Evolutionary conservation across 2,888 invertebrate genomes (phyloP).

Genomic region (Margaritifera margaritifera): DNA sequence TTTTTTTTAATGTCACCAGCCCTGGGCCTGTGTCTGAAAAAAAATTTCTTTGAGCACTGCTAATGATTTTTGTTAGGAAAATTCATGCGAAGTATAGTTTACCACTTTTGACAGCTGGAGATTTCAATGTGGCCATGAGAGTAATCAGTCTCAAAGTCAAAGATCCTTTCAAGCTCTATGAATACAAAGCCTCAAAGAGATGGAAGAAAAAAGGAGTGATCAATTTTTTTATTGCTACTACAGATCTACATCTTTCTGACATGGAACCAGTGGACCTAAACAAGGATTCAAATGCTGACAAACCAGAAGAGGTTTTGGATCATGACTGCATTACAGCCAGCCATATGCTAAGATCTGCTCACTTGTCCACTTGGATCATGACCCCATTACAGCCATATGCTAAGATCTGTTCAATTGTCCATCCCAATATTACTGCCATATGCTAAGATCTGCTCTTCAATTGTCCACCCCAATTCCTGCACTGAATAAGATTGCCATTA

Average conservation of each 20-base stretch:
- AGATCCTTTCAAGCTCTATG: constrained; percentile 27
- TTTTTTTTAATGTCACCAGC: too few relatives aligned
- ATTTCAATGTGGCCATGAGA: constrained; percentile 26
- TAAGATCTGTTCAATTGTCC: too few relatives aligned
- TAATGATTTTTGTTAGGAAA: constrained; percentile 25
- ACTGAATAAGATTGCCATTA: too few relatives aligned
- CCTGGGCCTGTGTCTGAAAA: too few relatives aligned
- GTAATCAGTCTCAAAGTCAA: constrained; percentile 11
- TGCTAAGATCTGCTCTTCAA: too few relatives aligned
- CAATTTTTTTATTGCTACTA: constrained; percentile 25
- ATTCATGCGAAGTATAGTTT: constrained; percentile 20
- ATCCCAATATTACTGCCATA: constrained; percentile 21
- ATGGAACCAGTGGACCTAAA: constrained; percentile 21
- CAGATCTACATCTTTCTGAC: constrained; percentile 17
- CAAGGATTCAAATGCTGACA: constrained; percentile 11
- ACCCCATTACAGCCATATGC: too few relatives aligned
- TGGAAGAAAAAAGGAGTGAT: constrained; percentile 12
- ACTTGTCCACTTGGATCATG: too few relatives aligned
- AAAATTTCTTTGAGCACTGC: too few relatives aligned
- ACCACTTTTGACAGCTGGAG: constrained; percentile 24
- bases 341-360: too few relatives aligned
- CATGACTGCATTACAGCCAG: constrained; percentile 17
- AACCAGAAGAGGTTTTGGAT: constrained; percentile 16
- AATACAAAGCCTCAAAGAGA: constrained; percentile 21
- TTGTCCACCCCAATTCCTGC: too few relatives aligned